Evolutionary conservation across 1,140 invertebrate genomes (phyloP), one percentile per base, ranked within the genome.

Genomic region (Drosophila nebulosa): DNA sequence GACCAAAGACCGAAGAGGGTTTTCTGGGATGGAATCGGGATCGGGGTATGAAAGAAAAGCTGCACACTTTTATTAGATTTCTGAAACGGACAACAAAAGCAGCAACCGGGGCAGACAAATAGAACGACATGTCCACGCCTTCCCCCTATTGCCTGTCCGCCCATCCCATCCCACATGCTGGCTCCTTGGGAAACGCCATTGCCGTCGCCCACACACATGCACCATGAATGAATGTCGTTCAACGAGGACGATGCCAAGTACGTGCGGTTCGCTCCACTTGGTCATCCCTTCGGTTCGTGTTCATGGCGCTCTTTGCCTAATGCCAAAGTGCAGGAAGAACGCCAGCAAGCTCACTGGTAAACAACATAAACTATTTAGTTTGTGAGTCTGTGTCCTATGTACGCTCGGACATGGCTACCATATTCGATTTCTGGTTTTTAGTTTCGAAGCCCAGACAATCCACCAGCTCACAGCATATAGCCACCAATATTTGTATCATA

Each of bases 301-400:
- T 62, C 64, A 59, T 32, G 53, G 58, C 59, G 72, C 59, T 74
- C n/a, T 46, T 65, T 64, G 60, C 63, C 69, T 78, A 81, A 81
- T 81, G 78, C 78, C 79, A 81, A 81, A 81, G 79, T 81, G 79
- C 79, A 76, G 78, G 56, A 61, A 57, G 50, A 69, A 52, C 50
- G 50, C 60, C 74, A 61, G 30, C 30, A 61, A 77, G 69, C 52
- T 69, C 65, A 42, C 64, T 74, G 78, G 78, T 78, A 81, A 81
- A 81, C 74, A 81, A 81, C 79, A 83, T 81, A 81, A 83, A 81
- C 79, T 81, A 81, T 81, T 81, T 83, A 78, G 79, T 81, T 51
- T 50, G 62, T 64, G 74, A 56, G 76, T 26, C 36, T 32, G 35
- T 59, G 57, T 32, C 3, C 30, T 12, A 12, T 52, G 26, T 2